A percentile compares a stretch with the other conserved stretches of the same genome.
Evolutionary conservation across 2,888 invertebrate genomes (phyloP).

Genomic region (Pterostichus madidus): DNA sequence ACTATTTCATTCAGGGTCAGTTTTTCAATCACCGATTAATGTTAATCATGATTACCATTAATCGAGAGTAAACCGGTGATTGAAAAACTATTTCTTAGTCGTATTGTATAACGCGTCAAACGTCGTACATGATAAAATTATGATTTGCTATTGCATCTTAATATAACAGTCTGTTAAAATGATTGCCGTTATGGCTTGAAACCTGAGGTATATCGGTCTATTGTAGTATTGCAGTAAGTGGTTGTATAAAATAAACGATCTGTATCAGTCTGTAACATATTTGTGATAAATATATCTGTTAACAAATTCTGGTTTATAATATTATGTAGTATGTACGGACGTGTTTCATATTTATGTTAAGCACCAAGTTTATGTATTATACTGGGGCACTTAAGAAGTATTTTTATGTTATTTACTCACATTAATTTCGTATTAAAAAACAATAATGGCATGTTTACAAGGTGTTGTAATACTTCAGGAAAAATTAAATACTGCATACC

Average conservation of each 20-base stretch:
- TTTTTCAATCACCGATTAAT: no score
- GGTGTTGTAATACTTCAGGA: background rate
- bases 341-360: slow-evolving; percentile 48
- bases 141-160: slow-evolving; percentile 45
- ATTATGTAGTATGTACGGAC: slow-evolving; percentile 55
- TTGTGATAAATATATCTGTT: slow-evolving; percentile 26
- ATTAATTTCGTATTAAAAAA: no score
- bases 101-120: slow-evolving; percentile 9
- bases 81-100: slow-evolving; percentile 4
- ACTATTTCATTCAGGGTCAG: no score
- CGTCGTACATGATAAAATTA: slow-evolving; percentile 48
- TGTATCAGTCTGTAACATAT: slow-evolving; percentile 62
- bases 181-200: slow-evolving; percentile 39
- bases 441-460: no score
- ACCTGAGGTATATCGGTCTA: slow-evolving; percentile 64
- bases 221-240: slow-evolving; percentile 50
- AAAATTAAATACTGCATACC: no score
- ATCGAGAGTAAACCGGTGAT: no score
- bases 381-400: slow-evolving; percentile 9
- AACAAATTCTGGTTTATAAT: slow-evolving; percentile 43
- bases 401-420: background rate
- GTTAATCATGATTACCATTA: no score
- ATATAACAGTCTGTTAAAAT: slow-evolving; percentile 56
- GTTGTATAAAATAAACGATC: slow-evolving; percentile 65
- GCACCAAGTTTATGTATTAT: slow-evolving; percentile 33